A percentile compares a stretch with the other conserved stretches of the same genome.
phyloP scores from a whole-genome alignment of 2,113 vertebrate genomes.

The Rhea pennata region DNA sequence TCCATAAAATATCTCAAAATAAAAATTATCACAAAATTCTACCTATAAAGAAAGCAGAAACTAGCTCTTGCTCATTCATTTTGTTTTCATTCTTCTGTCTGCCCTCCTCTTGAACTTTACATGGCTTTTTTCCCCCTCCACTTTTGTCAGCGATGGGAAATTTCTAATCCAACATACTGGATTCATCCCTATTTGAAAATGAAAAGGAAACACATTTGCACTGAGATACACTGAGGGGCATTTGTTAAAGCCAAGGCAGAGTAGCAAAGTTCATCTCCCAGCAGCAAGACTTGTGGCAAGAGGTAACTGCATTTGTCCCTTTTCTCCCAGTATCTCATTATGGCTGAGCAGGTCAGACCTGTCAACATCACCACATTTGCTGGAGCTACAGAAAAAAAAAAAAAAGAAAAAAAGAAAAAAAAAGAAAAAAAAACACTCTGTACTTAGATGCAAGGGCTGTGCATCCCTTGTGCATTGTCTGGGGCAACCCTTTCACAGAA shows the following conservation, averaged over 20 bases:
- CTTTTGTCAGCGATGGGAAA: conserved; percentile 66
- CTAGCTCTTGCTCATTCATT: not conserved
- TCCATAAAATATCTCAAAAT: not conserved
- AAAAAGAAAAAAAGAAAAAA: not conserved
- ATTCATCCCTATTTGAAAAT: conserved; percentile 70
- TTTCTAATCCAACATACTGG: conserved; percentile 69
- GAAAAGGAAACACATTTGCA: conserved; percentile 73
- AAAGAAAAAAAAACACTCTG: not conserved
- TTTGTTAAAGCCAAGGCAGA: conserved; percentile 67
- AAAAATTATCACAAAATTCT: not conserved
- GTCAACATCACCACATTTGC: not conserved
- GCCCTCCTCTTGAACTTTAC: conserved; percentile 71
- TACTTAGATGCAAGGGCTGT: conserved; percentile 33
- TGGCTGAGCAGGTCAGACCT: conserved; percentile 55
- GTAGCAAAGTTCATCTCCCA: conserved; percentile 71
- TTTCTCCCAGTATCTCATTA: conserved; percentile 43
- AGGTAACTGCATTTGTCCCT: conserved; percentile 62
- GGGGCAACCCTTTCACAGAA: conserved; percentile 56
- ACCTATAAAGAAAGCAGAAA: not conserved
- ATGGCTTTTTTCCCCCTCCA: conserved; percentile 38
- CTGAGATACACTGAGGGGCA: conserved; percentile 54
- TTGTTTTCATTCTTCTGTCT: conserved; percentile 57
- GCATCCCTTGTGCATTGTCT: conserved; percentile 66
- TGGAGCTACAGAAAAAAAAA: not conserved
- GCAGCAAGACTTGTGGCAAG: conserved; percentile 37